phyloP scores from a whole-genome alignment of 2,797 vertebrate genomes.

The Xenopus petersii region DNA sequence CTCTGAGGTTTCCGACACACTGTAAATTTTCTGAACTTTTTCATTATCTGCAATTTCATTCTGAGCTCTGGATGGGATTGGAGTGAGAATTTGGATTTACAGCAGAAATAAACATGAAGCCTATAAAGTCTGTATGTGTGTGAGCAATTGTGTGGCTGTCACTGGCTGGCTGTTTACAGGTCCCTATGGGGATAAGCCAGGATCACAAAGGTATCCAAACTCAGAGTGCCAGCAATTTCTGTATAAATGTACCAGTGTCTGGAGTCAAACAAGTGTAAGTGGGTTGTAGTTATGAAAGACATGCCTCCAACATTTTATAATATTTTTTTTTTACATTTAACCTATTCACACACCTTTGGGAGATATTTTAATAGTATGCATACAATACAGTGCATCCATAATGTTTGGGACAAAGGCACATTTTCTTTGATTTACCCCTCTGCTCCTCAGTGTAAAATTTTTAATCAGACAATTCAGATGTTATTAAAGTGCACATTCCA shows the following conservation, averaged over 20 bases:
- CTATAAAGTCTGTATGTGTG: constrained; percentile 79
- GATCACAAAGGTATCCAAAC: constrained; percentile 54
- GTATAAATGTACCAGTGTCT: neutral
- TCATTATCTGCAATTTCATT: constrained; percentile 82
- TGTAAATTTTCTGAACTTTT: constrained; percentile 83
- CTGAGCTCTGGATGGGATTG: constrained; percentile 76
- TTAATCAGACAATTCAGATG: no score
- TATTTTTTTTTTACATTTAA: neutral
- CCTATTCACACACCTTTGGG: no score
- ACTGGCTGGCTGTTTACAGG: constrained; percentile 77
- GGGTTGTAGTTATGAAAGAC: neutral
- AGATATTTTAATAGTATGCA: no score
- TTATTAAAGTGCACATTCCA: no score
- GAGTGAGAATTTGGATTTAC: constrained; percentile 78
- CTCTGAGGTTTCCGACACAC: constrained; percentile 78
- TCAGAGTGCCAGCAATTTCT: neutral
- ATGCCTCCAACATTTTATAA: neutral
- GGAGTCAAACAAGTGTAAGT: neutral
- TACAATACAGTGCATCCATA: no score
- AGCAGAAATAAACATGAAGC: constrained; percentile 75
- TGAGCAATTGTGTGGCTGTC: constrained; percentile 80
- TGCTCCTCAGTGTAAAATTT: no score
- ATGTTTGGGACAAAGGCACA: no score
- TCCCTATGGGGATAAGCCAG: constrained; percentile 68
- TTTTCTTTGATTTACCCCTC: no score